Percentiles rank a stretch among this genome's conserved stretches.
phyloP scores from a whole-genome alignment of 1,140 invertebrate genomes.

The Camponotus pennsylvanicus region DNA sequence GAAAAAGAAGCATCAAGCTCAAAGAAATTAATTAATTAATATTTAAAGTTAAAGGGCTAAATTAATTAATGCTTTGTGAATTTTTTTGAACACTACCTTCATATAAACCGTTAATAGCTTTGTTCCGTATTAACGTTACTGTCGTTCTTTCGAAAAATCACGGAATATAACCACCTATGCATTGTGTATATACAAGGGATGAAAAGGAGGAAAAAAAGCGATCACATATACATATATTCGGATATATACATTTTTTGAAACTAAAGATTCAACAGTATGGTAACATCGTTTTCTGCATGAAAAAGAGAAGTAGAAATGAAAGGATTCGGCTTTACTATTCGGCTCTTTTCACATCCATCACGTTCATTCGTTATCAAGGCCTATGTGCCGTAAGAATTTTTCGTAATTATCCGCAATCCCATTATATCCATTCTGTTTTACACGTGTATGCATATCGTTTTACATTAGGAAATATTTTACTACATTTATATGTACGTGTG shows the following conservation, averaged over 20 bases:
- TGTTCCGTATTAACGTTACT: constrained; percentile 55
- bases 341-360: constrained; percentile 54
- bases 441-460: background rate
- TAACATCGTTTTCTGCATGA: constrained; percentile 56
- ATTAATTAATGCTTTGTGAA: constrained; percentile 57
- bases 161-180: background rate
- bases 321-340: constrained; percentile 39
- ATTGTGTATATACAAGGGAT: background rate
- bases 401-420: constrained; percentile 34
- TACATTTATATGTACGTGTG: no score
- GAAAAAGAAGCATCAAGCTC: constrained; percentile 9
- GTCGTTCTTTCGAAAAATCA: constrained; percentile 52
- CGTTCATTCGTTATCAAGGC: constrained; percentile 49
- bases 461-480: constrained; percentile 31
- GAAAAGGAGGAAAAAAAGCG: constrained; percentile 30
- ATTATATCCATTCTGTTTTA: constrained; percentile 29
- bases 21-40: constrained; percentile 39
- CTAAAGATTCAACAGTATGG: constrained; percentile 55
- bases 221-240: constrained; percentile 3
- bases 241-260: constrained; percentile 58
- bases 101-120: constrained; percentile 52
- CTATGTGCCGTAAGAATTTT: constrained; percentile 34
- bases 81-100: constrained; percentile 40
- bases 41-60: constrained; percentile 2
- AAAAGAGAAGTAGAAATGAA: constrained; percentile 43